phyloP scores from a whole-genome alignment of 2,797 vertebrate species.

The Coendou prehensilis region DNA sequence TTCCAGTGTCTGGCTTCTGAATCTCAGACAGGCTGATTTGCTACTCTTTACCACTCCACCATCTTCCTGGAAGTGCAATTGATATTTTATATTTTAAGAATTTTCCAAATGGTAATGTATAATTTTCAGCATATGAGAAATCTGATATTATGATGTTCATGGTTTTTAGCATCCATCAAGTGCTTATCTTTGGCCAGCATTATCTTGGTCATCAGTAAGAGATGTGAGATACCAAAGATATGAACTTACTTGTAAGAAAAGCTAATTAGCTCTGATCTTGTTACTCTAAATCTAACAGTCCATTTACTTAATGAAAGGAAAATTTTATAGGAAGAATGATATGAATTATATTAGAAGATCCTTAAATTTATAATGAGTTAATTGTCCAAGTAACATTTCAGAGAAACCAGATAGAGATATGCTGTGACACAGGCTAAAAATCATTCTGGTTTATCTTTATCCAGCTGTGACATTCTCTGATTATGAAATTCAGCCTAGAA shows the following conservation, averaged over 20 bases:
- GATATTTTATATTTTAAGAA: not conserved
- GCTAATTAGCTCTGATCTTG: not conserved
- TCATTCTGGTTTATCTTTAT: not conserved
- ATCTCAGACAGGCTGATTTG: not conserved
- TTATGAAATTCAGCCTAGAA: conserved; percentile 19
- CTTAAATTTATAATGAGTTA: conserved; percentile 50
- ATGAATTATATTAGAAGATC: not conserved
- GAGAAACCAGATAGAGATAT: conserved; percentile 47
- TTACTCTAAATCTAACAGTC: conserved; percentile 45
- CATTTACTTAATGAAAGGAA: conserved; percentile 43
- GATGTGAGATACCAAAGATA: not conserved
- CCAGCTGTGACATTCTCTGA: not conserved
- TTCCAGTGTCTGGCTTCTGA: not conserved
- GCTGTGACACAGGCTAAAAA: not conserved
- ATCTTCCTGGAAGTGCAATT: not conserved
- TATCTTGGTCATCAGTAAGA: not conserved
- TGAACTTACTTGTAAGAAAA: conserved; percentile 54
- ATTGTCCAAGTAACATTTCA: not conserved
- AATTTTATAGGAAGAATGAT: conserved; percentile 40
- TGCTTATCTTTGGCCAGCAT: not conserved
- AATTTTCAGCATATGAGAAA: conserved; percentile 27
- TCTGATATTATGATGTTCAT: not conserved
- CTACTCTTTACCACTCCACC: not conserved
- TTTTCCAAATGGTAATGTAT: not conserved
- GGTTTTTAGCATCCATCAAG: not conserved